phyloP scores from a whole-genome alignment of 1,140 invertebrate species.

The Micrasema minimum region DNA sequence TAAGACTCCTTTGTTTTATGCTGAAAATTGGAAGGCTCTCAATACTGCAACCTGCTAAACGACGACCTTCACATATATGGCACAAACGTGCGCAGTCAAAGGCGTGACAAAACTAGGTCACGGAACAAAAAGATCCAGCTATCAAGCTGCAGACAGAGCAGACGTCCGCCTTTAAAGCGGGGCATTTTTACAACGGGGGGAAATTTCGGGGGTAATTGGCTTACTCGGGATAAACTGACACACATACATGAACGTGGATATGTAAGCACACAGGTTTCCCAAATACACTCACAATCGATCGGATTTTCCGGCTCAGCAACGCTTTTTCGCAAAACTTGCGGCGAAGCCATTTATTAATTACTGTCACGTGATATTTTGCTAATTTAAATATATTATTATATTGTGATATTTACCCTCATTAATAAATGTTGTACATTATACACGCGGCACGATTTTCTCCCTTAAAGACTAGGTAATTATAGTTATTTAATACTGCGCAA shows the following conservation, averaged over 20 bases:
- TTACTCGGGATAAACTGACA: neutral
- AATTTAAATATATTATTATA: too few species aligned
- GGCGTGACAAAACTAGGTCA: neutral
- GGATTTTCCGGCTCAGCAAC: constrained; percentile 9
- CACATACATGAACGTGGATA: neutral
- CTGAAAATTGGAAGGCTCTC: constrained; percentile 31
- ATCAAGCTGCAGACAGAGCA: too few species aligned
- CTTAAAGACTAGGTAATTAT: too few species aligned
- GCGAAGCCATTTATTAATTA: constrained; percentile 9
- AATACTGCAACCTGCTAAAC: constrained; percentile 19
- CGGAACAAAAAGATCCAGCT: neutral
- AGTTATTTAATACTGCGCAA: too few species aligned
- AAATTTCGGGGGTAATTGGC: neutral
- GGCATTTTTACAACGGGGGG: too few species aligned
- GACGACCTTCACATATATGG: constrained; percentile 16
- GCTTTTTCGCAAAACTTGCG: neutral
- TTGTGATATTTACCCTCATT: too few species aligned
- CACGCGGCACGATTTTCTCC: too few species aligned
- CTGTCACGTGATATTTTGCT: neutral
- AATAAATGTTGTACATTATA: too few species aligned
- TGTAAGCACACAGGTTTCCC: neutral
- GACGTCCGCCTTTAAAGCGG: too few species aligned
- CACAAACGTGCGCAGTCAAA: neutral
- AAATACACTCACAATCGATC: constrained; percentile 10
- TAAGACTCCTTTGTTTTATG: constrained; percentile 8